Conservation (phyloP, 2,797 vertebrate genomes). For the Schizopygopsis pylzovi region DNA sequence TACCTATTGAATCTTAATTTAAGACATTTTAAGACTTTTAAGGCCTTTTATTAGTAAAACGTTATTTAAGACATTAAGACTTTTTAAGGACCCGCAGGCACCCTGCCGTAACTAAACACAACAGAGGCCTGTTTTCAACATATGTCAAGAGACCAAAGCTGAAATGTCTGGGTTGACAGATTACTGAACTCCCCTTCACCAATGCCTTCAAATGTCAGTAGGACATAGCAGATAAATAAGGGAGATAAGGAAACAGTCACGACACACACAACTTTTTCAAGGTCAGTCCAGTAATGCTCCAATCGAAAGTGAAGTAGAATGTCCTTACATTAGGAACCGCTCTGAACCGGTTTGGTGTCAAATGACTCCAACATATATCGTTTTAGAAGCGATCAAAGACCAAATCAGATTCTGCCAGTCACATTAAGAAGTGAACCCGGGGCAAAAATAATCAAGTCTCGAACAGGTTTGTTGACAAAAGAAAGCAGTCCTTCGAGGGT, state of each 20-base stretch:
- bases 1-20: too few relatives aligned
- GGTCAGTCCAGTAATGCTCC: constrained; percentile 49
- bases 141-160: not conserved
- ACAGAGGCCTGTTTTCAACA: not conserved
- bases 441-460: not conserved
- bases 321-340: constrained; percentile 16
- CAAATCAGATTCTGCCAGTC: constrained; percentile 12
- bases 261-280: constrained; percentile 30
- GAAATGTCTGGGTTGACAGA: not conserved
- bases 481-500: not conserved
- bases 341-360: constrained; percentile 14
- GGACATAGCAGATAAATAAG: not conserved
- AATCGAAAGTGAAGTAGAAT: constrained; percentile 27
- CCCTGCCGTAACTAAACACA: not conserved
- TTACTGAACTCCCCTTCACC: not conserved
- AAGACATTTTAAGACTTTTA: too few relatives aligned
- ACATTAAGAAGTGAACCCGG: not conserved
- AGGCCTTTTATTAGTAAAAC: too few relatives aligned
- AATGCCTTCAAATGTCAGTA: not conserved
- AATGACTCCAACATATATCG: not conserved
- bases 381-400: constrained; percentile 8
- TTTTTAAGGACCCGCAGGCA: too few relatives aligned
- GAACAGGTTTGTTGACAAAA: constrained; percentile 11
- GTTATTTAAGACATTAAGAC: too few relatives aligned
- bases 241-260: constrained; percentile 28